Base-by-base conservation (phyloP, 2,888 invertebrate genomes). In the Steromphala cineraria region DNA sequence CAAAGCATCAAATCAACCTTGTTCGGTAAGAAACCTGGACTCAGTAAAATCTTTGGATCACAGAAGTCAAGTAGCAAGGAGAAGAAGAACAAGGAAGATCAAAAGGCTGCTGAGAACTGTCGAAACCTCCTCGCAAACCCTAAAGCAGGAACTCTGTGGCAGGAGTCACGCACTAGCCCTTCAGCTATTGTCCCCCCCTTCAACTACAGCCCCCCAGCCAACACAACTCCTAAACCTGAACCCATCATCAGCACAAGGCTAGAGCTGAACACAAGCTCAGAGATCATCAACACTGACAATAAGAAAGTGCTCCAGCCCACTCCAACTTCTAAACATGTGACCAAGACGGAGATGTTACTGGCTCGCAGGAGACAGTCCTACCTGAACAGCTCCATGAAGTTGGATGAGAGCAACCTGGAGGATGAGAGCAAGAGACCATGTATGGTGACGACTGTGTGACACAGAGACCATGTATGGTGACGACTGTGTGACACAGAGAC, bases 111-210 rank as follows among this genome's bases (percentile, higher is more conserved):
- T 24, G 67, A 40, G 28, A 80, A 19, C 36, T 55, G 19, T 17
- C 31, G 40, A 28, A 81, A 21, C 13, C 75, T 53, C 17, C 74
- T 53, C 17, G 80, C 78, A 52, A 85, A 83, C 67, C 83, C 83
- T 7, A 87, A 87, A 67, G 81, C 83, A 78, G 53, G 67, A 67
- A 52, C 79, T 76, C 75, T 71, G 56, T 80, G 75, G 53, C 53
- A 67, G 13, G 80, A 67, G n/a, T 75, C 24, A 10, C 76, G 82
- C 15, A 82, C 82, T 8, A 84, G 82, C 67, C 84, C 84, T 28
- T 93, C 94, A 17, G 94, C 94, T 4, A 93, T 94, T 75, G 94
- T 94, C 31, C 91, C 94, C 21, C 94, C 94, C 0, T 94, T 94
- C 84, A 94, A 94, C 86, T 94, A 94, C 84, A 94, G 92, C 76